phyloP scores from a whole-genome alignment of 35 echinoderm and acorn worm genomes.

The Strongylocentrotus purpuratus region DNA sequence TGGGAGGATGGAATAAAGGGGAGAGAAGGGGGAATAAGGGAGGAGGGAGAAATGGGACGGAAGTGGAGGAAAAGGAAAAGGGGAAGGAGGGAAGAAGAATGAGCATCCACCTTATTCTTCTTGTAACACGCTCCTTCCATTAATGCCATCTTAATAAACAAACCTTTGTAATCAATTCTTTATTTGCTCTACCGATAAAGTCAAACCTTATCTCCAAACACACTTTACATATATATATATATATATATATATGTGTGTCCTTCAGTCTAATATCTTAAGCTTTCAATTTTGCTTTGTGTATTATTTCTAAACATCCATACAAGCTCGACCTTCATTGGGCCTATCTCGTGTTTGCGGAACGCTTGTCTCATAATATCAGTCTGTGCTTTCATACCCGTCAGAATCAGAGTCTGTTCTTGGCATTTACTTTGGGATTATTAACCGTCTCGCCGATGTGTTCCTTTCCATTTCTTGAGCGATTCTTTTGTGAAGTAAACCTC shows the following conservation, averaged over 20 bases:
- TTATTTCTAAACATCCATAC: not conserved
- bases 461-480: not conserved
- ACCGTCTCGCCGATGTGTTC: not conserved
- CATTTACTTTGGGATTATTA: not conserved
- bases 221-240: not conserved
- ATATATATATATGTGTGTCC: not conserved
- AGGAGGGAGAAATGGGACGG: too few relatives aligned
- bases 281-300: not conserved
- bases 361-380: not conserved
- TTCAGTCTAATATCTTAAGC: not conserved
- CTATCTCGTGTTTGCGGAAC: not conserved
- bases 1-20: too few relatives aligned
- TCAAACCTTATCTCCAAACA: not conserved
- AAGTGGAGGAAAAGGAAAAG: too few relatives aligned
- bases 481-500: constrained; percentile 4
- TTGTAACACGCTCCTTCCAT: too few relatives aligned
- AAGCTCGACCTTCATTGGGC: not conserved
- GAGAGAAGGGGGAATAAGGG: too few relatives aligned
- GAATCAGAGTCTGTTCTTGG: not conserved
- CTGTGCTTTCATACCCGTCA: not conserved
- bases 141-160: not conserved
- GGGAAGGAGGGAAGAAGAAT: too few relatives aligned
- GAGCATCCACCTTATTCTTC: too few relatives aligned
- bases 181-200: not conserved
- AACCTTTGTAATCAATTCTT: not conserved